Evolutionary conservation across 2,888 invertebrate genomes (phyloP).

Genomic region (Drosophila setosimentum): DNA sequence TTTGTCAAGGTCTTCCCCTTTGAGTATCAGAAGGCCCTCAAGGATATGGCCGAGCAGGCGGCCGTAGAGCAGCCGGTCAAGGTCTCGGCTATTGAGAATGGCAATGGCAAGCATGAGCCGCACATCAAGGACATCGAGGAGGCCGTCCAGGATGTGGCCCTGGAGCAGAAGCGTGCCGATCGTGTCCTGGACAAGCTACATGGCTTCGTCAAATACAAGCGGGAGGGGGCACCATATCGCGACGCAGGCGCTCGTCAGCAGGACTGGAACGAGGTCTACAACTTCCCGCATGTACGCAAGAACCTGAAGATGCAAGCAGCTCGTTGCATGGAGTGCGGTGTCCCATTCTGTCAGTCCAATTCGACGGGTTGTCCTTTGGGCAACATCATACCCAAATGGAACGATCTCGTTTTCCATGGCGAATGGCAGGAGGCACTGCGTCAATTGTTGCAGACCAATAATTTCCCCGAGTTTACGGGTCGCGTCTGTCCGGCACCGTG

Average conservation of each 20-base stretch:
- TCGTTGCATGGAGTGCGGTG: constrained; percentile 99
- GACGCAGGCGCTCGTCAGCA: constrained; percentile 93
- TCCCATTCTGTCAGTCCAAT: constrained; percentile 98
- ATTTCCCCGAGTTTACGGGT: constrained; percentile 99
- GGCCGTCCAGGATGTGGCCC: constrained; percentile 90
- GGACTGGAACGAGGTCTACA: constrained; percentile 99
- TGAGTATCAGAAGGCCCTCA: constrained; percentile 96
- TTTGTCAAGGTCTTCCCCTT: constrained; percentile 99
- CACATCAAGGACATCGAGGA: constrained; percentile 94
- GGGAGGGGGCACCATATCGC: constrained; percentile 95
- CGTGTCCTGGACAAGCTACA: constrained; percentile 93
- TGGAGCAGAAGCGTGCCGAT: constrained; percentile 93
- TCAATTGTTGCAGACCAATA: constrained; percentile 98
- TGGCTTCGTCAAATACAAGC: constrained; percentile 98
- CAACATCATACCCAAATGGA: constrained; percentile 99
- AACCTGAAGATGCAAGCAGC: constrained; percentile 96
- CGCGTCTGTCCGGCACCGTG: constrained; percentile 98
- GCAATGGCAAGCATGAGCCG: constrained; percentile 85
- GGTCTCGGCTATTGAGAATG: constrained; percentile 77
- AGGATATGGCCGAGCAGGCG: constrained; percentile 87
- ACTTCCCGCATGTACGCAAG: constrained; percentile 93
- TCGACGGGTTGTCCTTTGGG: constrained; percentile 98
- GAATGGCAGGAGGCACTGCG: constrained; percentile 97
- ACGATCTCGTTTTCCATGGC: constrained; percentile 96
- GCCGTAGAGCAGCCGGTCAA: constrained; percentile 67